Conservation (phyloP, 2,888 invertebrate genomes). For the Ophion slaviceki region DNA sequence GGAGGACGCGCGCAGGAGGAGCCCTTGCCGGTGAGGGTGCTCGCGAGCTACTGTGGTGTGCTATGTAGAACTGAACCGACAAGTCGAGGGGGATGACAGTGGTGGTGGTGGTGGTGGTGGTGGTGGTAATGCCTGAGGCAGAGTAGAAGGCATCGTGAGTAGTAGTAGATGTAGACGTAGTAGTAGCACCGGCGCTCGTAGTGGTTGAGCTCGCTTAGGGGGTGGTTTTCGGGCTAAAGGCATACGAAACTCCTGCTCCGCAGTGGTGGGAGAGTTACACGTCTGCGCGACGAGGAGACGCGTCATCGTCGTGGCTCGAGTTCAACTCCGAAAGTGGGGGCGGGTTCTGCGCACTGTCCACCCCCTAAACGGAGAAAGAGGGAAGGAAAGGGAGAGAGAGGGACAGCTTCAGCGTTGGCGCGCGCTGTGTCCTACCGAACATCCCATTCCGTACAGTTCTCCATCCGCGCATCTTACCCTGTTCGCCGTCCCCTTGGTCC, state of each 20-base stretch:
- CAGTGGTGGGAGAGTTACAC: slow-evolving; percentile 50
- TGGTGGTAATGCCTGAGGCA: slow-evolving; percentile 69
- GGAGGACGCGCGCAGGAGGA: slow-evolving; percentile 71
- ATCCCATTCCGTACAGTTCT: slow-evolving; percentile 54
- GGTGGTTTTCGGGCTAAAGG: slow-evolving; percentile 78
- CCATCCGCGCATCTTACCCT: slow-evolving; percentile 62
- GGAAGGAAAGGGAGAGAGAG: slow-evolving; percentile 41
- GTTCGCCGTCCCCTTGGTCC: slow-evolving; percentile 55
- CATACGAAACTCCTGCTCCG: slow-evolving; percentile 73
- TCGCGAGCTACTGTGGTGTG: slow-evolving; percentile 82
- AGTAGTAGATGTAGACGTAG: slow-evolving; percentile 37
- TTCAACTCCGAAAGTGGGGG: slow-evolving; percentile 79
- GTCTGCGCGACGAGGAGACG: slow-evolving; percentile 64
- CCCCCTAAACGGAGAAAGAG: slow-evolving; percentile 74
- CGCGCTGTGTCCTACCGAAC: slow-evolving; percentile 72
- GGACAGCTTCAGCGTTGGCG: slow-evolving; percentile 63
- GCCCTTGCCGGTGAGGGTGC: slow-evolving; percentile 80
- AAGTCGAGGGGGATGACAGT: slow-evolving; percentile 76
- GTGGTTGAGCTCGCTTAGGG: slow-evolving; percentile 68
- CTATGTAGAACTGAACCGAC: slow-evolving; percentile 79
- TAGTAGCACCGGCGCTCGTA: slow-evolving; percentile 36
- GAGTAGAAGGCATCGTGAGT: slow-evolving; percentile 35
- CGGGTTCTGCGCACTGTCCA: slow-evolving; percentile 83
- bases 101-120: slow-evolving; percentile 54
- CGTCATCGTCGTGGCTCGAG: slow-evolving; percentile 69